A percentile compares a stretch with the other conserved stretches of the same genome.
These are phyloP conservation scores for Nymphalis urticae DNA, from an alignment of 2,888 invertebrate species.

Conservation along the genomic window DNA sequence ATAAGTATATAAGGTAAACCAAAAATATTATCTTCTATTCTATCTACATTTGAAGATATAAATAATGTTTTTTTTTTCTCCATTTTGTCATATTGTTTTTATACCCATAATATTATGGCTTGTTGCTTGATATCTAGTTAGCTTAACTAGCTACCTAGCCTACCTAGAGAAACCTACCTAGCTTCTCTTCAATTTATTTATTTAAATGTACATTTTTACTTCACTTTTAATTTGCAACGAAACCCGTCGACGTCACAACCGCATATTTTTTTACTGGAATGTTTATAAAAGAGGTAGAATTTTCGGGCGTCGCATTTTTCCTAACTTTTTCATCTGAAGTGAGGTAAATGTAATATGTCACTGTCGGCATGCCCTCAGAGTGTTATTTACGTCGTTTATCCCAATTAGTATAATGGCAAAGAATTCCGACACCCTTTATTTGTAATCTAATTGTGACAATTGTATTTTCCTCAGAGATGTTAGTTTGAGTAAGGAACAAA, in stretches of 20 bases:
- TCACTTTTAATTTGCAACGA: constrained; percentile 4
- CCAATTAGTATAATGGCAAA: constrained; percentile 5
- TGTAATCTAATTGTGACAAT: constrained; percentile 4
- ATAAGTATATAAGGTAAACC: no score
- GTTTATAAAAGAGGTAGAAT: constrained; percentile 1
- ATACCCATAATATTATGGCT: no score
- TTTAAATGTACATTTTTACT: no score
- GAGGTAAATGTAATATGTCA: constrained; percentile 14
- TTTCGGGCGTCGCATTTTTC: constrained; percentile 5
- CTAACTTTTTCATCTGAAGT: constrained; percentile 7
- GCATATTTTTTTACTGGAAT: constrained; percentile 2
- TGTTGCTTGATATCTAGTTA: no score
- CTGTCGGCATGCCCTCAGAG: constrained; percentile 3
- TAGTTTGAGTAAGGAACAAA: not conserved
- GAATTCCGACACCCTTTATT: constrained; percentile 7
- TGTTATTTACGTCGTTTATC: constrained; percentile 14
- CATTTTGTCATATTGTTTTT: no score
- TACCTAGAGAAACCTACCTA: no score
- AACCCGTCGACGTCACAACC: constrained; percentile 2
- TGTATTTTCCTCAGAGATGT: not conserved
- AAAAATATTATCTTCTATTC: no score
- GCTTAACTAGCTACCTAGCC: no score
- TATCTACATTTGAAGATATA: no score
- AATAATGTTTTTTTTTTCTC: no score
- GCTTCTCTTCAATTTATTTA: no score